A percentile compares a stretch with the other conserved stretches of the same genome.
phyloP scores from a whole-genome alignment of 1,140 invertebrate species.

The Drosophila subobscura region DNA sequence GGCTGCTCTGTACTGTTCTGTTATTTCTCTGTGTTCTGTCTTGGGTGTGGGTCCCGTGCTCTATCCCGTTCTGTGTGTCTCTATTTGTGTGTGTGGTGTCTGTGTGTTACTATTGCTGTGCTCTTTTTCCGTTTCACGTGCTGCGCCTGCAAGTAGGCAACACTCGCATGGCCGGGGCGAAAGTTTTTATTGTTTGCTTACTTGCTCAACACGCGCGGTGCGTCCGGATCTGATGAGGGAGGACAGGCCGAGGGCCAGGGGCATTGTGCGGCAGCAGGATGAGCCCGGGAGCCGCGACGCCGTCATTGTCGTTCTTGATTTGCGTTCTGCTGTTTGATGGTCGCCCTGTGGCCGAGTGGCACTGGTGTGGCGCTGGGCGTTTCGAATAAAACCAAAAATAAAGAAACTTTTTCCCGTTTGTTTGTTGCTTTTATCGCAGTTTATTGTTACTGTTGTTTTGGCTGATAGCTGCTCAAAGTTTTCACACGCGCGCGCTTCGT shows the following conservation, averaged over 20 bases:
- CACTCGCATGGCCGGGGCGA: slow-evolving; percentile 13
- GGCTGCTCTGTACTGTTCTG: slow-evolving; percentile 7
- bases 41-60: slow-evolving; percentile 1
- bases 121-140: slow-evolving; percentile 30
- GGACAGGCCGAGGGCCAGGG: slow-evolving; percentile 1
- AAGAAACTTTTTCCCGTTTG: slow-evolving; percentile 52
- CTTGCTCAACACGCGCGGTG: slow-evolving; percentile 68
- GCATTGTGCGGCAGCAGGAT: slow-evolving; percentile 32
- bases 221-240: slow-evolving; percentile 27
- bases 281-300: slow-evolving; percentile 46
- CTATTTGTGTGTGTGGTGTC: slow-evolving; percentile 14
- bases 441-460: slow-evolving; percentile 55
- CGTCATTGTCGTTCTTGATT: slow-evolving; percentile 73
- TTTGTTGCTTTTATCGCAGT: slow-evolving; percentile 69
- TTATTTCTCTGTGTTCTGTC: neutral
- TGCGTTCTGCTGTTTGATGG: slow-evolving; percentile 52
- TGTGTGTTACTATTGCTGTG: slow-evolving; percentile 6
- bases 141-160: slow-evolving; percentile 41
- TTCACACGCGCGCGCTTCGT: slow-evolving; percentile 59
- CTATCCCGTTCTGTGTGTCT: slow-evolving; percentile 22
- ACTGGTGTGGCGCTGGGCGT: slow-evolving; percentile 14
- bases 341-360: slow-evolving; percentile 8
- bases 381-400: slow-evolving; percentile 45
- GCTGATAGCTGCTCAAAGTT: slow-evolving; percentile 66
- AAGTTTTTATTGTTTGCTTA: slow-evolving; percentile 80